Evolutionary conservation across 2,888 invertebrate genomes (phyloP).

Genomic region (Apotomis turbidana): DNA sequence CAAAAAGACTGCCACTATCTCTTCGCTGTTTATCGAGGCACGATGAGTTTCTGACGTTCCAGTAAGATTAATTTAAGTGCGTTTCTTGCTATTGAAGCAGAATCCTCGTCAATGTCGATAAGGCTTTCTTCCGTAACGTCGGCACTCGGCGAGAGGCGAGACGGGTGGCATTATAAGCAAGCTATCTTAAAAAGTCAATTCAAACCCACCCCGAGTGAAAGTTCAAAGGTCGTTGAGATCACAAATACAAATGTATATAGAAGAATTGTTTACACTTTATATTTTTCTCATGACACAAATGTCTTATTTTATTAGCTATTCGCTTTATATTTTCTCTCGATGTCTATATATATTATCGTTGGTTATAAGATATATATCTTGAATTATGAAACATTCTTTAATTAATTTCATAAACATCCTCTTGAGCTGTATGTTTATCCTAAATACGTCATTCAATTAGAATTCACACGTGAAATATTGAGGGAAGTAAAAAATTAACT

Average conservation of each 20-base stretch:
- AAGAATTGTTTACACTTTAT: neutral
- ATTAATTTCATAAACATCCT: too few species aligned
- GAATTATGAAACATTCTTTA: too few species aligned
- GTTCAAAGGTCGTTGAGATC: conserved; percentile 32
- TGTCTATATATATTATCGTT: too few species aligned
- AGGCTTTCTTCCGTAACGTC: conserved; percentile 14
- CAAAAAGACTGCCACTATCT: neutral
- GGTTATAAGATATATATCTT: too few species aligned
- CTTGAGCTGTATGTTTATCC: too few species aligned
- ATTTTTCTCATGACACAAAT: neutral
- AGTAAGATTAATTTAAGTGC: neutral
- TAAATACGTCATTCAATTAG: too few species aligned
- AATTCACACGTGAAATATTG: too few species aligned
- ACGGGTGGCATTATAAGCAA: neutral
- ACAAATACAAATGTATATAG: neutral
- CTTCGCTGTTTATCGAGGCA: neutral
- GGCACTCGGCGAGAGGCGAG: conserved; percentile 4
- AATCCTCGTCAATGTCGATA: conserved; percentile 26
- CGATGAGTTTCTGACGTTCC: neutral
- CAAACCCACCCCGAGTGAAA: conserved; percentile 21
- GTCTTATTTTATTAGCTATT: neutral
- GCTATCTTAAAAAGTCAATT: neutral
- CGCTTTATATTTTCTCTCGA: too few species aligned
- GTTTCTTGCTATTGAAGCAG: neutral
- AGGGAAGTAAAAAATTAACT: too few species aligned